phyloP scores from a whole-genome alignment of 1,140 invertebrate species.

The Eupeodes corollae region DNA sequence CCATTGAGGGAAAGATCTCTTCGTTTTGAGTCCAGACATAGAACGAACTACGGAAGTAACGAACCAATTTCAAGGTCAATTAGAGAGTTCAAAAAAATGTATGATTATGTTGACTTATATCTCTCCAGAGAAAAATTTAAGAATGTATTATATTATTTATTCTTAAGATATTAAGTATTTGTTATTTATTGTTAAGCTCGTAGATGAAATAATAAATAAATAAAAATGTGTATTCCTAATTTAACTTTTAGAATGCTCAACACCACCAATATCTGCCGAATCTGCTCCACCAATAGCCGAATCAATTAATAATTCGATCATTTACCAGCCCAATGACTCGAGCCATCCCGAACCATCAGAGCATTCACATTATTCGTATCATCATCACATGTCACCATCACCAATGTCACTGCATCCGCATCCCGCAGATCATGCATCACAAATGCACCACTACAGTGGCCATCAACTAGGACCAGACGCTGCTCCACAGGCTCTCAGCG shows the following conservation, averaged over 20 bases:
- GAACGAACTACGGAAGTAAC: too few species aligned
- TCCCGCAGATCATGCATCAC: conserved; percentile 14
- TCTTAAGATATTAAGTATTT: too few species aligned
- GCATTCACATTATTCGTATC: conserved; percentile 28
- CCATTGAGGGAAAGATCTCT: too few species aligned
- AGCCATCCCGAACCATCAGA: conserved; percentile 23
- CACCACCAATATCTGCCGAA: background rate
- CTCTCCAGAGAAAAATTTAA: too few species aligned
- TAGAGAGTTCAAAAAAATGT: too few species aligned
- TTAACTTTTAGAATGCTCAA: background rate
- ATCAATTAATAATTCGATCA: background rate
- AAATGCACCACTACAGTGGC: background rate
- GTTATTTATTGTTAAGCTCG: too few species aligned
- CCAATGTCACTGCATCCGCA: conserved; percentile 10
- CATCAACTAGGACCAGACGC: conserved; percentile 4
- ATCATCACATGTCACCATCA: conserved; percentile 15
- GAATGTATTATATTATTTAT: too few species aligned
- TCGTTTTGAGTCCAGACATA: too few species aligned
- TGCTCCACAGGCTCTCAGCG: conserved; percentile 10
- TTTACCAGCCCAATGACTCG: conserved; percentile 16
- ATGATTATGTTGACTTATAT: too few species aligned
- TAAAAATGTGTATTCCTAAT: too few species aligned
- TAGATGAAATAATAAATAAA: too few species aligned
- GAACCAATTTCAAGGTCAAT: too few species aligned
- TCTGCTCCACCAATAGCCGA: background rate